Conservation (phyloP, 2,888 invertebrate species). For the Drosophila sordidula region DNA sequence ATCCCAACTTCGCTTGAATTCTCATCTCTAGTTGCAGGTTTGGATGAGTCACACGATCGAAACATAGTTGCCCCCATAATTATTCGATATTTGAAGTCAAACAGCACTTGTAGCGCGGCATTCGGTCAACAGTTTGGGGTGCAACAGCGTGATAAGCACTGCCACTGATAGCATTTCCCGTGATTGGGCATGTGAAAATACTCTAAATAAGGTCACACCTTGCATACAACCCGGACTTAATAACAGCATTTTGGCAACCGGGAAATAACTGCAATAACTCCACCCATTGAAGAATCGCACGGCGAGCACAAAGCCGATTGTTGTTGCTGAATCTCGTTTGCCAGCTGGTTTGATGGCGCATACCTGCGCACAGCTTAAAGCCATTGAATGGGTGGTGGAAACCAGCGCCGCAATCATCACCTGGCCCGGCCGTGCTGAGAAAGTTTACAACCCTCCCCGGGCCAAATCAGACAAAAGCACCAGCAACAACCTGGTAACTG, state of each 20-base stretch:
- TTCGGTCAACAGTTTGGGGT: constrained; percentile 35
- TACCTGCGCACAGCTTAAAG: constrained; percentile 74
- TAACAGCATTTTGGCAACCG: constrained; percentile 9
- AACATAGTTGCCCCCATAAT: constrained; percentile 24
- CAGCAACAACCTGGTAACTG: constrained; percentile 68
- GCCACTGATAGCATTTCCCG: constrained; percentile 3
- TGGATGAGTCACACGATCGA: constrained; percentile 28
- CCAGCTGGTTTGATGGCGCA: constrained; percentile 73
- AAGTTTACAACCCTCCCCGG: constrained; percentile 65
- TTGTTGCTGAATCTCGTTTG: constrained; percentile 37
- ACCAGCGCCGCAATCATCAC: constrained; percentile 57
- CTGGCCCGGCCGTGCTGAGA: constrained; percentile 50
- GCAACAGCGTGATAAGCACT: constrained; percentile 27
- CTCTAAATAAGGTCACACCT: constrained; percentile 38
- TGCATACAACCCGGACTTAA: constrained; percentile 20
- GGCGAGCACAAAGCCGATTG: constrained; percentile 7
- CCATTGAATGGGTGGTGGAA: constrained; percentile 58
- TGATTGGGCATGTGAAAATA: constrained; percentile 14
- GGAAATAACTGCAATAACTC: constrained; percentile 4
- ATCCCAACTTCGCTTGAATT: not conserved
- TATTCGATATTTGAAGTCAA: constrained; percentile 30
- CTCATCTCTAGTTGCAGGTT: constrained; percentile 3
- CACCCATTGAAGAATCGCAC: constrained; percentile 16
- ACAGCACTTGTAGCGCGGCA: constrained; percentile 33
- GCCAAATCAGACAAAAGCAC: constrained; percentile 71